Percentiles rank a stretch among this genome's conserved stretches.
These are phyloP conservation scores for Latrodectus geometricus DNA, from an alignment of 1,140 invertebrate species.

Conservation along the genomic window DNA sequence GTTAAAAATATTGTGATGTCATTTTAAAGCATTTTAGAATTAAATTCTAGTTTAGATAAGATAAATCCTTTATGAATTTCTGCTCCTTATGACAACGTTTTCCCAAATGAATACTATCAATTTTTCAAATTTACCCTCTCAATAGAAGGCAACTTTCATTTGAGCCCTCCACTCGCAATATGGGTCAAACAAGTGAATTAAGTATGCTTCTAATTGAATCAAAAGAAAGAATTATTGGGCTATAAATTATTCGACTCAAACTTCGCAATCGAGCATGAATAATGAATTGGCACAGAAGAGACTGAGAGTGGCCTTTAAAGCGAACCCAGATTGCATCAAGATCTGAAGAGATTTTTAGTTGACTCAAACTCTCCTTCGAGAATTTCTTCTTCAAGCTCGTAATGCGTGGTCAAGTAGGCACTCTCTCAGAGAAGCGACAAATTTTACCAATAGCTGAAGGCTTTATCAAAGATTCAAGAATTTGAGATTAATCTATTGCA, in stretches of 20 bases:
- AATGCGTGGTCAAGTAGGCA: conserved; percentile 55
- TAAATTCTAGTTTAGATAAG: no score
- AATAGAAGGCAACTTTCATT: neutral
- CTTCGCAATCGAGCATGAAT: neutral
- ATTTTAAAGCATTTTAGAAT: no score
- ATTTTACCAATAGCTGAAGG: conserved; percentile 53
- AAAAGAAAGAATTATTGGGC: neutral
- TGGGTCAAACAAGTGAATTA: neutral
- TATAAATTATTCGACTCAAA: no score
- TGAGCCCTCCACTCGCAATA: neutral
- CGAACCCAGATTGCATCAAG: conserved; percentile 32
- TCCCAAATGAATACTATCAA: no score
- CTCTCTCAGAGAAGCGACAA: conserved; percentile 5
- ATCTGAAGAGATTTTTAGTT: conserved; percentile 44
- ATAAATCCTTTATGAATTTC: no score
- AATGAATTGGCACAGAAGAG: neutral
- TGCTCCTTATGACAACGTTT: no score
- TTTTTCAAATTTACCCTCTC: neutral
- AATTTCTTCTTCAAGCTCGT: conserved; percentile 22
- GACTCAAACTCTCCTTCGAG: conserved; percentile 5
- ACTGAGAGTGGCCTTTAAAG: neutral
- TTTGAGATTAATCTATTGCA: conserved; percentile 47
- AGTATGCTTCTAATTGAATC: neutral
- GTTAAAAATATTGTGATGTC: no score
- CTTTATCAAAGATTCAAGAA: conserved; percentile 61